These are phyloP conservation scores for Litoditis marina DNA, from an alignment of 2,888 invertebrate species.

Conservation along the genomic window DNA sequence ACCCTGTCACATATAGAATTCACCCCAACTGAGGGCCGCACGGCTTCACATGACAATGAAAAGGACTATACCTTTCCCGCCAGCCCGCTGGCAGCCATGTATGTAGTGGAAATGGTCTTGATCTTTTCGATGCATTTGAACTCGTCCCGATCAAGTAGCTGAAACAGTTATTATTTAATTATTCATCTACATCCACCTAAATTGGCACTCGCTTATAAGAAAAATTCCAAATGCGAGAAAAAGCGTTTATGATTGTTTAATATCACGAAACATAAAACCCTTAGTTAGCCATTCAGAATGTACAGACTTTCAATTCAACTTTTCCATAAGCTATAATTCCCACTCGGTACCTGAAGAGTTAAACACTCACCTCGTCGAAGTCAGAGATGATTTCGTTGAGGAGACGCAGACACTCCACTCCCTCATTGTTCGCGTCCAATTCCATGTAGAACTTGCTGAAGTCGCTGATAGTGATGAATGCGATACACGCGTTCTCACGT, in stretches of 20 bases:
- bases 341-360: not conserved
- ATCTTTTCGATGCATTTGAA: slow-evolving; percentile 89
- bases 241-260: no score
- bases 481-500: slow-evolving; percentile 81
- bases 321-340: no score
- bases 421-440: slow-evolving; percentile 93
- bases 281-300: no score
- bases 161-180: no score
- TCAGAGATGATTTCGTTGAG: slow-evolving; percentile 97
- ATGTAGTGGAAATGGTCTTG: slow-evolving; percentile 86
- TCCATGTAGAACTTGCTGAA: slow-evolving; percentile 92
- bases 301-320: no score
- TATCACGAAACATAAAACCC: no score
- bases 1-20: no score
- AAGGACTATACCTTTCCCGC: slow-evolving; percentile 66
- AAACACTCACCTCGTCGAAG: slow-evolving; percentile 76
- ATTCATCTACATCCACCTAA: no score
- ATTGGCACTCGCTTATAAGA: no score
- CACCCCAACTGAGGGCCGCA: no score
- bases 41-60: no score
- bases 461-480: slow-evolving; percentile 89
- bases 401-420: slow-evolving; percentile 89
- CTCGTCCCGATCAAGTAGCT: slow-evolving; percentile 78
- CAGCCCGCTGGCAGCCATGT: slow-evolving; percentile 91
- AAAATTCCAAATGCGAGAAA: no score